Evolutionary conservation across 2,797 vertebrate genomes (phyloP).

Genomic region (Mormyrus hasselquistii): DNA sequence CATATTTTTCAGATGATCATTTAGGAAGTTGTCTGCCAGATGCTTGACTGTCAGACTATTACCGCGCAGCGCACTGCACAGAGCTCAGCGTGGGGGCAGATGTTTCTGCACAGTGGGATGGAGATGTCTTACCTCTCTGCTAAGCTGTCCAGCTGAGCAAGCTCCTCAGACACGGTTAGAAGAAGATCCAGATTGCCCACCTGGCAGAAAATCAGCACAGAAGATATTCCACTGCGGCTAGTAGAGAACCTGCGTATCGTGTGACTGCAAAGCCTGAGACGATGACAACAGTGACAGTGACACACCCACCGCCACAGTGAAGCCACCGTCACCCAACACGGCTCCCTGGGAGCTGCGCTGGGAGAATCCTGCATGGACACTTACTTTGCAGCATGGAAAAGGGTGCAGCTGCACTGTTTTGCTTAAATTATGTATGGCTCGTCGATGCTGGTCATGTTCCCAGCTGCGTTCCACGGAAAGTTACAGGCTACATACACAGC

Average conservation of each 20-base stretch:
- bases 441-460: neutral
- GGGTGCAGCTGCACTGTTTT: neutral
- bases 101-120: neutral
- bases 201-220: slow-evolving; percentile 52
- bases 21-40: neutral
- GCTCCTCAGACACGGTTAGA: slow-evolving; percentile 81
- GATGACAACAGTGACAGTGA: neutral
- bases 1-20: neutral
- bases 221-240: neutral
- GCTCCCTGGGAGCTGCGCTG: neutral
- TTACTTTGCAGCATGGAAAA: neutral
- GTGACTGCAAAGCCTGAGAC: neutral
- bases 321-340: neutral
- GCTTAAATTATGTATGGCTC: neutral
- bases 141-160: slow-evolving; percentile 78
- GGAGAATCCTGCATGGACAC: neutral
- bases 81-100: neutral
- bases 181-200: slow-evolving; percentile 89
- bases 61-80: neutral
- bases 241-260: neutral
- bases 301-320: neutral
- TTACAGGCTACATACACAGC: neutral
- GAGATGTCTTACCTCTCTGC: slow-evolving; percentile 74
- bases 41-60: neutral
- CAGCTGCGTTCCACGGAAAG: neutral